Conservation (phyloP, 2,797 vertebrate genomes). For the Kryptopterus vitreolus region DNA sequence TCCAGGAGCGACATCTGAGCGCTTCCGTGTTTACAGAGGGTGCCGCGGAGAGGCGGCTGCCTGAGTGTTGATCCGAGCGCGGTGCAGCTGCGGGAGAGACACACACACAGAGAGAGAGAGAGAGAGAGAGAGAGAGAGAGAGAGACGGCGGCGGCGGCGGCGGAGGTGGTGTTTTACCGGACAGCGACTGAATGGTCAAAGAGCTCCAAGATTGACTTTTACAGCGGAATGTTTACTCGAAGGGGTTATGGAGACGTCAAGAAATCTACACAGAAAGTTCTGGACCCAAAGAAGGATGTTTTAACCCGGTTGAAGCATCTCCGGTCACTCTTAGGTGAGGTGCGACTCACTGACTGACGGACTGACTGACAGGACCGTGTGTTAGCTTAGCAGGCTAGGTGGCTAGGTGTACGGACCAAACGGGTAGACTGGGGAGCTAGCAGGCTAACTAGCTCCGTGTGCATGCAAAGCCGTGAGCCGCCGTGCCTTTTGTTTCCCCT, state of each 20-base stretch:
- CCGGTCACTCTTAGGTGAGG: constrained; percentile 90
- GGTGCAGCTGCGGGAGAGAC: constrained; percentile 65
- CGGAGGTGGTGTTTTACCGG: constrained; percentile 60
- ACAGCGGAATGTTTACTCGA: constrained; percentile 93
- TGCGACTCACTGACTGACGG: too few species aligned
- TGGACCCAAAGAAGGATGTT: constrained; percentile 98
- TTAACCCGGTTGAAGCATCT: constrained; percentile 95
- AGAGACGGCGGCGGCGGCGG: too few species aligned
- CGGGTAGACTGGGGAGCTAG: not conserved
- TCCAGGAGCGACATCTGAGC: constrained; percentile 18
- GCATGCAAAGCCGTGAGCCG: not conserved
- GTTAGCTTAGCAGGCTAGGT: constrained; percentile 20
- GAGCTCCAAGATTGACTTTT: constrained; percentile 69
- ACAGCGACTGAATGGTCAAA: constrained; percentile 71
- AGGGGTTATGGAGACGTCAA: constrained; percentile 94
- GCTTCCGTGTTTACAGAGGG: constrained; percentile 81
- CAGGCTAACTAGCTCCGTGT: constrained; percentile 9
- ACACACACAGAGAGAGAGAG: too few species aligned
- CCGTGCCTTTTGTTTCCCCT: constrained; percentile 38
- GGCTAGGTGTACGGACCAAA: constrained; percentile 14
- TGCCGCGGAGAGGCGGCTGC: constrained; percentile 62
- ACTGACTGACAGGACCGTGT: constrained; percentile 15
- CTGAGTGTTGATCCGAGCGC: constrained; percentile 39
- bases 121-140: too few species aligned
- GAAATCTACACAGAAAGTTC: constrained; percentile 99